Evolutionary conservation across 2,797 vertebrate species (phyloP).

Genomic region (Typhlichthys subterraneus): DNA sequence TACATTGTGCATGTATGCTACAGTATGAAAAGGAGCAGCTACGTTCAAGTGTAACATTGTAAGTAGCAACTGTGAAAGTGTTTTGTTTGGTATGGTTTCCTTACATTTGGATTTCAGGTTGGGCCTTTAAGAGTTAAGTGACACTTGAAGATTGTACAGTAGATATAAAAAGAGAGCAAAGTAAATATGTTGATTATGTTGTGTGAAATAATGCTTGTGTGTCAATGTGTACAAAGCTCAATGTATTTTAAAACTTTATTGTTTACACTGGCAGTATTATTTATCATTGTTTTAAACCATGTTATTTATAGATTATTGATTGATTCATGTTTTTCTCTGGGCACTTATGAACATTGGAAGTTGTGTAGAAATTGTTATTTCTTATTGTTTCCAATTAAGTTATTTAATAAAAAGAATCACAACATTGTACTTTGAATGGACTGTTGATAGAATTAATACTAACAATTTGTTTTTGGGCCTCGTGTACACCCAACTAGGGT

Average conservation of each 20-base stretch:
- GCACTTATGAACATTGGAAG: slow-evolving; percentile 27
- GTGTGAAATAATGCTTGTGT: slow-evolving; percentile 25
- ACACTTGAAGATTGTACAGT: slow-evolving; percentile 28
- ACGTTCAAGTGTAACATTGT: no score
- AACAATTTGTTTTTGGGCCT: no score
- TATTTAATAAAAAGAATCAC: no score
- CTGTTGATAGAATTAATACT: no score
- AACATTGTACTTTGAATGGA: neutral
- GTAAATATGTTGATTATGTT: slow-evolving; percentile 10
- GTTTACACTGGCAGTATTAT: slow-evolving; percentile 72
- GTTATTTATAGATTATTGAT: slow-evolving; percentile 48
- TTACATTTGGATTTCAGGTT: slow-evolving; percentile 19
- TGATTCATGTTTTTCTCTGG: slow-evolving; percentile 36
- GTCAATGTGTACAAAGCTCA: slow-evolving; percentile 32
- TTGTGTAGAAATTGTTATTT: slow-evolving; percentile 9
- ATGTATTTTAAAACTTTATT: slow-evolving; percentile 40
- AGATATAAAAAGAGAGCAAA: slow-evolving; percentile 3
- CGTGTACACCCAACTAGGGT: no score
- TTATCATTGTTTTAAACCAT: slow-evolving; percentile 47
- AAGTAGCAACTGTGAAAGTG: neutral
- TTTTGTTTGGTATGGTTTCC: slow-evolving; percentile 9
- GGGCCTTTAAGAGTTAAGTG: slow-evolving; percentile 4
- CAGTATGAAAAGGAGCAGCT: no score
- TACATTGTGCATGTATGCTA: no score
- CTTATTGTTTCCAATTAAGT: neutral